Evolutionary conservation across 2,797 vertebrate species (phyloP).

Genomic region (Poliocrania exsul): DNA sequence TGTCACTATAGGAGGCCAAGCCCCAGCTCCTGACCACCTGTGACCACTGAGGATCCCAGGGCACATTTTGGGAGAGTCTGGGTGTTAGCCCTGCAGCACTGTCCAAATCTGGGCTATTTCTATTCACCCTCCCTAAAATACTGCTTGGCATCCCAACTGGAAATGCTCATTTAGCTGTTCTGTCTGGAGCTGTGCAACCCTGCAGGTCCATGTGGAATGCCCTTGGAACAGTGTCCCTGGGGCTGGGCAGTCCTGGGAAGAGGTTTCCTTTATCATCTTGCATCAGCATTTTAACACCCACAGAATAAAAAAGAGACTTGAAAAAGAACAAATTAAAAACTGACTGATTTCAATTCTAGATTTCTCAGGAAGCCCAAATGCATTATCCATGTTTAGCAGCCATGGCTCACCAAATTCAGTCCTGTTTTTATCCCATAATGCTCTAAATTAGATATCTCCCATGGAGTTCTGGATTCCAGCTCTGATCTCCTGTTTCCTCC

Average conservation of each 20-base stretch:
- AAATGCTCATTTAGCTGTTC: constrained; percentile 34
- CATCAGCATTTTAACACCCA: not conserved
- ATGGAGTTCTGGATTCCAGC: not conserved
- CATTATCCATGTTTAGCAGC: not conserved
- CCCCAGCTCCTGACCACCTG: constrained; percentile 1
- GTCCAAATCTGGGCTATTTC: constrained; percentile 37
- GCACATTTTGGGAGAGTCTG: constrained; percentile 2
- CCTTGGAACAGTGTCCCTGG: not conserved
- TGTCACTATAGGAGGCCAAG: not conserved
- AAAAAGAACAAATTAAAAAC: not conserved
- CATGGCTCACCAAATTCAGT: not conserved
- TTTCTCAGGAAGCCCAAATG: not conserved
- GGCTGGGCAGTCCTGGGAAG: not conserved
- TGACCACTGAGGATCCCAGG: not conserved
- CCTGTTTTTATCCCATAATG: rapidly evolving
- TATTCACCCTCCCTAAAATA: constrained; percentile 14
- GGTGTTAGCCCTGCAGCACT: constrained; percentile 10
- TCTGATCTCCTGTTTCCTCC: not conserved
- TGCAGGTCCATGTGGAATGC: not conserved
- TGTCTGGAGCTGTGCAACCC: not conserved
- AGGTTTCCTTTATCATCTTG: not conserved
- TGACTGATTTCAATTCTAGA: not conserved
- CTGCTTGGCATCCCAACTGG: constrained; percentile 14
- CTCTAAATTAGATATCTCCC: not conserved
- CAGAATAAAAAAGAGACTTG: not conserved